phyloP scores from a whole-genome alignment of 92 coral and sea anemone species.

The Phymanthus crucifer region DNA sequence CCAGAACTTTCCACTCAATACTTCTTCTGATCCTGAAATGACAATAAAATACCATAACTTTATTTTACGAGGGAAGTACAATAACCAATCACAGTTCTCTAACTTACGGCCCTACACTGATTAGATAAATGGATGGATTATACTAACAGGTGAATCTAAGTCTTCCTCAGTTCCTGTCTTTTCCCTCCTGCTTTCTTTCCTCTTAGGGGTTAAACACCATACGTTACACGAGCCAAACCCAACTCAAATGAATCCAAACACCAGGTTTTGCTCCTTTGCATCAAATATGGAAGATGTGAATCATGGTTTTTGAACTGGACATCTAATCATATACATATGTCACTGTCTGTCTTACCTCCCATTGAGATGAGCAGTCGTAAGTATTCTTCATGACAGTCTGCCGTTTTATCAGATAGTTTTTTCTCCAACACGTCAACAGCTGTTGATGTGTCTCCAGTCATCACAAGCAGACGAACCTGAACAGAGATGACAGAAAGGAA shows the following conservation, averaged over 20 bases:
- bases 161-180: no score
- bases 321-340: not conserved
- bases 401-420: conserved; percentile 4
- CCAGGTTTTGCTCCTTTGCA: no score
- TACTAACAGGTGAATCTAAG: no score
- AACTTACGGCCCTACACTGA: not conserved
- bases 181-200: no score
- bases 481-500: not conserved
- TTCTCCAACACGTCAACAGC: conserved; percentile 25
- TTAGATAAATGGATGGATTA: no score
- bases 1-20: conserved; percentile 8
- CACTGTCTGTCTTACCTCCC: not conserved
- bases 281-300: no score
- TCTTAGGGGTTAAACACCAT: no score
- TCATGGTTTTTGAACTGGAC: no score
- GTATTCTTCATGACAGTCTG: conserved; percentile 67
- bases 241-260: no score
- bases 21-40: conserved; percentile 12
- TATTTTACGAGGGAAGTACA: no score
- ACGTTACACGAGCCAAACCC: no score
- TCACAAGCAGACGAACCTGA: conserved; percentile 12
- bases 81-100: no score
- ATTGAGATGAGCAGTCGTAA: conserved; percentile 30
- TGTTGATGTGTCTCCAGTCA: conserved; percentile 18
- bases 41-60: not conserved